These are phyloP conservation scores for Gobius niger DNA, from an alignment of 2,113 vertebrate genomes.

Conservation along the genomic window DNA sequence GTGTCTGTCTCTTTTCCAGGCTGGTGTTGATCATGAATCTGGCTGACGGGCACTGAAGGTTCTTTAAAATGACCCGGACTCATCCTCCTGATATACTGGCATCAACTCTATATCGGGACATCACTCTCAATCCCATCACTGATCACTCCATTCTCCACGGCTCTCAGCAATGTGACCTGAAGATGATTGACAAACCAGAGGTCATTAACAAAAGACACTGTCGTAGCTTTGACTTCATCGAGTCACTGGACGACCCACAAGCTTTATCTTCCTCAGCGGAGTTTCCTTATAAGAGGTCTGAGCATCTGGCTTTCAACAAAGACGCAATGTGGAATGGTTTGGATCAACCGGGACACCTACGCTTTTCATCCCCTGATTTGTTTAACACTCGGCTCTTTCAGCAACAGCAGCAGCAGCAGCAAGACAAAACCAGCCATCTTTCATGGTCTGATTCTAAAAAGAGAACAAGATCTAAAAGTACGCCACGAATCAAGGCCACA, in stretches of 20 bases:
- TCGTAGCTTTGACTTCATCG: conserved; percentile 93
- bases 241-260: conserved; percentile 87
- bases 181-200: conserved; percentile 84
- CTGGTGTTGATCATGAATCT: conserved; percentile 72
- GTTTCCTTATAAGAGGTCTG: conserved; percentile 66
- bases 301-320: conserved; percentile 68
- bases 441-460: conserved; percentile 77
- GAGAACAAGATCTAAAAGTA: conserved; percentile 86
- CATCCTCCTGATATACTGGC: conserved; percentile 94
- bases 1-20: conserved; percentile 55
- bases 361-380: conserved; percentile 76
- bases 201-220: conserved; percentile 95
- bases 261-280: conserved; percentile 78
- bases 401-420: conserved; percentile 61
- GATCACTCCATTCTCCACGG: conserved; percentile 70
- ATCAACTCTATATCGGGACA: conserved; percentile 90
- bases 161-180: conserved; percentile 81
- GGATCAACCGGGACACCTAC: conserved; percentile 74
- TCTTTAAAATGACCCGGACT: conserved; percentile 95
- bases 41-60: conserved; percentile 76
- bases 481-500: conserved; percentile 81
- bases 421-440: conserved; percentile 67
- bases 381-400: conserved; percentile 67
- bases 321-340: conserved; percentile 74
- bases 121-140: conserved; percentile 80